A percentile compares a stretch with the other conserved stretches of the same genome.
Conservation (phyloP, 2,888 invertebrate species). For the Leptopterna dolabrata region DNA sequence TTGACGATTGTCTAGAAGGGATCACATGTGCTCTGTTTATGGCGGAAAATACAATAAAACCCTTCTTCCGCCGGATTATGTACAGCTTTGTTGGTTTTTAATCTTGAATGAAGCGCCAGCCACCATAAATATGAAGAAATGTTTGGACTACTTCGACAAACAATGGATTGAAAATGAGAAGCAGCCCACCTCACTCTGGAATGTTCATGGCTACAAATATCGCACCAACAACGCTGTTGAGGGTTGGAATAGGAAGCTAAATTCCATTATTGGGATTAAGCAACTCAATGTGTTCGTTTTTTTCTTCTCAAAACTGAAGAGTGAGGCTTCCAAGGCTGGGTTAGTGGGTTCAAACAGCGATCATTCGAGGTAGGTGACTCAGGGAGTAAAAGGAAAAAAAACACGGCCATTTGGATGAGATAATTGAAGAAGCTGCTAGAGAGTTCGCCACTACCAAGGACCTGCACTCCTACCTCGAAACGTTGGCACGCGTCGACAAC, state of each 20-base stretch:
- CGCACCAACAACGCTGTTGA: constrained; percentile 22
- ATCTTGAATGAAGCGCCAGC: constrained; percentile 10
- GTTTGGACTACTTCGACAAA: constrained; percentile 16
- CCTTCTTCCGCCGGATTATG: constrained; percentile 27
- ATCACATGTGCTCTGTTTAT: not conserved
- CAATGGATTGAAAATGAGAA: constrained; percentile 14
- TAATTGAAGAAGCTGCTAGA: not conserved
- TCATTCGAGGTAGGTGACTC: constrained; percentile 1
- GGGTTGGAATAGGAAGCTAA: constrained; percentile 28
- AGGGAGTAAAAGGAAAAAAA: not conserved
- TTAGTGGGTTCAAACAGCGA: not conserved
- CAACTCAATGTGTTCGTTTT: not conserved
- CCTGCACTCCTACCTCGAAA: not conserved
- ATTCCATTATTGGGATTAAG: no score
- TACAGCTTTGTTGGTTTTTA: constrained; percentile 33
- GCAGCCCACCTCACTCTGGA: not conserved
- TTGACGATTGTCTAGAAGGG: no score
- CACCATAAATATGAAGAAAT: not conserved
- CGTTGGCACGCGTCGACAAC: constrained; percentile 15
- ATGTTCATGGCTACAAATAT: not conserved
- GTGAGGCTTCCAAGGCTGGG: not conserved
- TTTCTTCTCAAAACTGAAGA: not conserved
- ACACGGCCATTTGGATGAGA: not conserved
- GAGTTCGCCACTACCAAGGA: not conserved
- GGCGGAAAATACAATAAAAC: not conserved